Evolutionary conservation across 1,140 invertebrate genomes (phyloP).

Genomic region (Drosophila pallidifrons): DNA sequence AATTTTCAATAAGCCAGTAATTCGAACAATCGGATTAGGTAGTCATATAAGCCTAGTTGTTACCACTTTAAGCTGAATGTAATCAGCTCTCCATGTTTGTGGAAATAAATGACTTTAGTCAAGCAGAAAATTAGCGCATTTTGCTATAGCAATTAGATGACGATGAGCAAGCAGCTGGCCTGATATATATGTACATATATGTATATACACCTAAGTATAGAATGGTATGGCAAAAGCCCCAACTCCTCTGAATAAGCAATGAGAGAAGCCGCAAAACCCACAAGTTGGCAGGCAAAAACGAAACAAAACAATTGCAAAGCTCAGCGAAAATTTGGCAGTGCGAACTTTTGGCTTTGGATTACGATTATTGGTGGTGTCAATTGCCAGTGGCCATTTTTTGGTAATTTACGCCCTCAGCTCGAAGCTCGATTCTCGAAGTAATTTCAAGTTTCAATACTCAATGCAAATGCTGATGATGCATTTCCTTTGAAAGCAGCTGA

Average conservation of each 20-base stretch:
- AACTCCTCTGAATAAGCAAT: conserved; percentile 20
- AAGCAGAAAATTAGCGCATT: conserved; percentile 75
- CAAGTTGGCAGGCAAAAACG: conserved; percentile 28
- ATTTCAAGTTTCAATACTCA: conserved; percentile 73
- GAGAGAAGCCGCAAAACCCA: conserved; percentile 32
- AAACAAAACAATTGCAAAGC: conserved; percentile 74
- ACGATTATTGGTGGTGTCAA: conserved; percentile 79
- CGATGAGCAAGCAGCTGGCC: conserved; percentile 33
- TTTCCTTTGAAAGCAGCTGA: conserved; percentile 65
- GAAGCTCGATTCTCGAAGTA: conserved; percentile 65
- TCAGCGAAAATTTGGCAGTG: conserved; percentile 69
- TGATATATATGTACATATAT: conserved; percentile 16
- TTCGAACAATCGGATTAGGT: conserved; percentile 9
- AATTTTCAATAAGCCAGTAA: neutral
- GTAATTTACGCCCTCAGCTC: conserved; percentile 70
- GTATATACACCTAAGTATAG: conserved; percentile 1
- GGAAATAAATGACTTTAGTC: conserved; percentile 62
- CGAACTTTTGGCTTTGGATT: conserved; percentile 55
- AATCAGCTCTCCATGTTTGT: conserved; percentile 37
- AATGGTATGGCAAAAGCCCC: conserved; percentile 7
- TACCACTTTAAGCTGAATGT: conserved; percentile 2
- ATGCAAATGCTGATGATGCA: conserved; percentile 80
- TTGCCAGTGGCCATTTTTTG: conserved; percentile 81
- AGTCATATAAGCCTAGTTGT: conserved; percentile 11
- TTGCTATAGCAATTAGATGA: conserved; percentile 61